Evolutionary conservation across 2,797 vertebrate genomes (phyloP).

Genomic region (Gymnodraco acuticeps): DNA sequence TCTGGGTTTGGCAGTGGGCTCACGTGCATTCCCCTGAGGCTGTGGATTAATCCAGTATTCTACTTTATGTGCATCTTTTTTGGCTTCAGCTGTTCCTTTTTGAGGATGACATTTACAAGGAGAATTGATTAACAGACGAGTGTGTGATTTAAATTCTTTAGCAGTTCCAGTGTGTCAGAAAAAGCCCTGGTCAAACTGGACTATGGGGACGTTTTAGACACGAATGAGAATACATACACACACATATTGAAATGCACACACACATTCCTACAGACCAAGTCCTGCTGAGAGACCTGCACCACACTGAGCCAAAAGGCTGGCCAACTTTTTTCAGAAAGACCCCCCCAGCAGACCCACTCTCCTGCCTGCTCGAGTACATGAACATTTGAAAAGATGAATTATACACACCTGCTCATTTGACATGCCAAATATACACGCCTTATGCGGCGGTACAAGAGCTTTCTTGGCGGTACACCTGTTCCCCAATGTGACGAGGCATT

Average conservation of each 20-base stretch:
- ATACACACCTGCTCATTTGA: slow-evolving; percentile 86
- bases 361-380: slow-evolving; percentile 70
- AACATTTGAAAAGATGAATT: slow-evolving; percentile 87
- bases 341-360: slow-evolving; percentile 47
- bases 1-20: slow-evolving; percentile 31
- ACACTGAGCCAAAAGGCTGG: slow-evolving; percentile 48
- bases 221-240: background rate
- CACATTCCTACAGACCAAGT: background rate
- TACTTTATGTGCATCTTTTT: slow-evolving; percentile 53
- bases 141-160: slow-evolving; percentile 38
- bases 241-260: background rate
- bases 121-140: slow-evolving; percentile 39
- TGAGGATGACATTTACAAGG: slow-evolving; percentile 55
- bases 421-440: slow-evolving; percentile 75
- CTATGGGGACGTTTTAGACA: background rate
- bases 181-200: background rate
- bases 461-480: slow-evolving; percentile 78
- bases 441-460: slow-evolving; percentile 63
- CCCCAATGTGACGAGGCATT: slow-evolving; percentile 69
- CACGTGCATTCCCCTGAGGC: slow-evolving; percentile 25
- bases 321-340: slow-evolving; percentile 29
- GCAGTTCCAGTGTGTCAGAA: slow-evolving; percentile 9
- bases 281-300: slow-evolving; percentile 35
- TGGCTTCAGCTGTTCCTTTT: slow-evolving; percentile 38
- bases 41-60: slow-evolving; percentile 51